These are phyloP conservation scores for Pterocles orientalis DNA, from an alignment of 2,113 vertebrate species.

Conservation along the genomic window DNA sequence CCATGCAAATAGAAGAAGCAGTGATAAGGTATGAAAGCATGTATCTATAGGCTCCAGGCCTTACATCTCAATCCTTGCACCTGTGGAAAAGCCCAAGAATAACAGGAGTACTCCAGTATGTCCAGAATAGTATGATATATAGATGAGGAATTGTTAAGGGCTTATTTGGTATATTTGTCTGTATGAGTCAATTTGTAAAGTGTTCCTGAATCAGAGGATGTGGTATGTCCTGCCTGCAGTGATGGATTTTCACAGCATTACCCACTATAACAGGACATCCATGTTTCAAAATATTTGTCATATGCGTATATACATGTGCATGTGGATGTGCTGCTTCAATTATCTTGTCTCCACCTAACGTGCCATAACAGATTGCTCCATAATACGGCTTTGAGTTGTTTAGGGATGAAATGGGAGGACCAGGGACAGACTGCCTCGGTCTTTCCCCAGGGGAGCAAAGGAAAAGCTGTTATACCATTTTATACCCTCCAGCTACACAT, in stretches of 20 bases:
- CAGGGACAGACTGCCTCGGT: not conserved
- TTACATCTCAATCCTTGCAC: not conserved
- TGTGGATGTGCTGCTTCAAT: not conserved
- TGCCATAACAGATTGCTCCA: not conserved
- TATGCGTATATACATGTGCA: not conserved
- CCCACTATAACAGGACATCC: not conserved
- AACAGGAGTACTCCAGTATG: not conserved
- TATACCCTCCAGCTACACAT: not conserved
- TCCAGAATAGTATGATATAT: not conserved
- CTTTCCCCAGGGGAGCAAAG: not conserved
- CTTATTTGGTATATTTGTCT: not conserved
- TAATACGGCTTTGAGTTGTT: not conserved
- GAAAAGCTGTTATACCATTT: not conserved
- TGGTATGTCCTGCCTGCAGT: not conserved
- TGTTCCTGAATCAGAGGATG: not conserved
- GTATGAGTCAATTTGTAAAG: not conserved
- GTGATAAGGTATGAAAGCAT: conserved; percentile 3
- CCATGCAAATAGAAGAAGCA: not conserved
- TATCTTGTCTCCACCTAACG: not conserved
- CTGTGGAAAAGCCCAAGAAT: not conserved
- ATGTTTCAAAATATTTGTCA: not conserved
- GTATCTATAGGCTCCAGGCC: not conserved
- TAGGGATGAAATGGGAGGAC: not conserved
- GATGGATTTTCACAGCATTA: not conserved
- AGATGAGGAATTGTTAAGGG: not conserved